Conservation (phyloP, 2,888 invertebrate species). For the Ophion costatus region DNA sequence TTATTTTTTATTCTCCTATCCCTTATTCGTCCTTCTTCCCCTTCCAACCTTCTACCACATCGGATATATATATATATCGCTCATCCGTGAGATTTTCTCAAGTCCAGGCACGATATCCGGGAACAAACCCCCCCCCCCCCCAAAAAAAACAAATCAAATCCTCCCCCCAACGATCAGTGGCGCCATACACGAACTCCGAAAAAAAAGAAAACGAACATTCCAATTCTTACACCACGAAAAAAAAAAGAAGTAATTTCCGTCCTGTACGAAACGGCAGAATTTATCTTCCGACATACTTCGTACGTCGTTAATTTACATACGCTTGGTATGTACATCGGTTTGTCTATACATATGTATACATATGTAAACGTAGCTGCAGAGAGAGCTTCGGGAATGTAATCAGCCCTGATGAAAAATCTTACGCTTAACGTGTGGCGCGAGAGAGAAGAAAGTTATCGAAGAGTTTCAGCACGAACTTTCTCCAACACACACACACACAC, state of each 20-base stretch:
- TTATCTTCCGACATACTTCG: too few relatives aligned
- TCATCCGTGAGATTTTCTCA: slow-evolving; percentile 36
- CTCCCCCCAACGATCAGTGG: background rate
- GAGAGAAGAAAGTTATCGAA: background rate
- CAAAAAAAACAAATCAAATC: background rate
- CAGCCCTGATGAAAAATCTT: too few relatives aligned
- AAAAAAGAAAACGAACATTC: slow-evolving; percentile 14
- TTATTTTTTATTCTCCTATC: background rate
- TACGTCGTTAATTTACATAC: too few relatives aligned
- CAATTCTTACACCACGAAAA: background rate
- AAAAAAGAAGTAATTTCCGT: slow-evolving; percentile 17
- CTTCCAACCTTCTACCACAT: slow-evolving; percentile 23
- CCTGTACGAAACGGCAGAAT: background rate
- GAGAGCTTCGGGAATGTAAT: too few relatives aligned
- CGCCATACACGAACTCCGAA: background rate
- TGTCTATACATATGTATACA: too few relatives aligned
- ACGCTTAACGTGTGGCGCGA: too few relatives aligned
- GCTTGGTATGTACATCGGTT: background rate
- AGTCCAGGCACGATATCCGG: slow-evolving; percentile 44
- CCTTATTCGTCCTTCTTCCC: slow-evolving; percentile 15
- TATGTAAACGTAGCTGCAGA: too few relatives aligned
- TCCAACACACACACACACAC: background rate
- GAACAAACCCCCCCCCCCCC: slow-evolving; percentile 10
- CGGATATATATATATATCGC: slow-evolving; percentile 8
- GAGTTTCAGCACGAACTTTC: slow-evolving; percentile 11